Percentiles rank a stretch among this genome's conserved stretches.
Evolutionary conservation across 1,140 invertebrate genomes (phyloP).

Genomic region (Zaprionus vittiger): DNA sequence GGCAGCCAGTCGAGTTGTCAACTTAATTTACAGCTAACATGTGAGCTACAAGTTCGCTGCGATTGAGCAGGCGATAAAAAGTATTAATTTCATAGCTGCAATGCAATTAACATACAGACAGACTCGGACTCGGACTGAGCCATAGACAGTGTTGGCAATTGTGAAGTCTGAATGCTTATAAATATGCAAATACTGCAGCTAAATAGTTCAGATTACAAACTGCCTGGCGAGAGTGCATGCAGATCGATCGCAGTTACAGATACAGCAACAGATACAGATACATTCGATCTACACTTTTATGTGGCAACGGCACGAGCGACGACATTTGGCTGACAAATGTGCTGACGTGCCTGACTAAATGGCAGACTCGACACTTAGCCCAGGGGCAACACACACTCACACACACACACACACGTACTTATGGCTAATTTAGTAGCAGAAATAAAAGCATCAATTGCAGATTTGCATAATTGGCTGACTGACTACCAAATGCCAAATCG

Average conservation of each 20-base stretch:
- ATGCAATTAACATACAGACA: conserved; percentile 72
- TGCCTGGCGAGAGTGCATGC: conserved; percentile 32
- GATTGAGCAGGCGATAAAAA: conserved; percentile 82
- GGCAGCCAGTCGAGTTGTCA: conserved; percentile 77
- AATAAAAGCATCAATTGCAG: conserved; percentile 13
- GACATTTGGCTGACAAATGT: conserved; percentile 63
- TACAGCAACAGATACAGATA: conserved; percentile 19
- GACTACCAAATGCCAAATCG: conserved; percentile 59
- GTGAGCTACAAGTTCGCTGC: conserved; percentile 80
- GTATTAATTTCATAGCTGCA: conserved; percentile 80
- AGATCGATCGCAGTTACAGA: background rate
- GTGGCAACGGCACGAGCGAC: conserved; percentile 58
- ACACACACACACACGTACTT: background rate
- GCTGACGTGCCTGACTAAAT: conserved; percentile 40
- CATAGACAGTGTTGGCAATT: conserved; percentile 9
- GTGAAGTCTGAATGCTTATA: conserved; percentile 56
- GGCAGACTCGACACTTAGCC: conserved; percentile 48
- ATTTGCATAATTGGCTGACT: conserved; percentile 69
- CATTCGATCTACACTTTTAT: conserved; percentile 45
- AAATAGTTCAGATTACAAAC: conserved; percentile 73
- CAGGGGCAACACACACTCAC: conserved; percentile 15
- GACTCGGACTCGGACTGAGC: conserved; percentile 44
- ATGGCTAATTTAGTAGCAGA: conserved; percentile 3
- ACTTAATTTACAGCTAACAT: conserved; percentile 83
- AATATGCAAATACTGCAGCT: conserved; percentile 66